Evolutionary conservation across 2,888 invertebrate genomes (phyloP), one percentile per base, ranked within the genome.

Genomic region (Sminthurinus aureus): DNA sequence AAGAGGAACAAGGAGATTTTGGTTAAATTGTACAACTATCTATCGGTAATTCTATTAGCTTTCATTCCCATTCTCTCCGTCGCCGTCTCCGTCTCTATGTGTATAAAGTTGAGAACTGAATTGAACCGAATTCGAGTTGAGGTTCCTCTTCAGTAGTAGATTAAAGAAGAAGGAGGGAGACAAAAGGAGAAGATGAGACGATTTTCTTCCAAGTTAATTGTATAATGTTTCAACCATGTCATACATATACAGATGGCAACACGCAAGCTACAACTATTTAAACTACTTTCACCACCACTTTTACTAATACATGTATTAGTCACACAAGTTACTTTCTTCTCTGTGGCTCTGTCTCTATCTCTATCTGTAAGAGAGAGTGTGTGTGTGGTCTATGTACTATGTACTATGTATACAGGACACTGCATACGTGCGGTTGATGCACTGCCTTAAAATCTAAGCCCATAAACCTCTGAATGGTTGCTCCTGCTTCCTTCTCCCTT

Each of bases 401-500:
- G 9, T 64, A 64, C 64, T 64, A 64, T 12, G 15, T 12, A 58
- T 12, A 58, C 11, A 58, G 9, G 58, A 58, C 9, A 15, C 9
- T 67, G 11, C n/a, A 20, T 71, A 24, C 26, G 71, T 71, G 15
- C 26, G 67, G n/a, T 38, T 38, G 58, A 8, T 71, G 26, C 24
- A 71, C 71, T 71, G 26, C 24, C 71, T 71, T 26, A 71, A 71
- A 67, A 67, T n/a, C 24, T 24, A 24, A 76, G 58, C 52, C 76
- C 76, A 76, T 76, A 76, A 76, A 76, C 76, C 76, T 76, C 20
- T 76, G 76, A 76, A 76, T 76, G 76, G 76, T 76, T 58, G n/a
- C 8, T 26, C 69, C 69, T 12, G 4, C 11, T 71, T 24, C 24
- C 20, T 71, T 58, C 18, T 58, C 9, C 58, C 9, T 15, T 2